Conservation (phyloP, 2,888 invertebrate species). For the Apodemia hepburni region DNA sequence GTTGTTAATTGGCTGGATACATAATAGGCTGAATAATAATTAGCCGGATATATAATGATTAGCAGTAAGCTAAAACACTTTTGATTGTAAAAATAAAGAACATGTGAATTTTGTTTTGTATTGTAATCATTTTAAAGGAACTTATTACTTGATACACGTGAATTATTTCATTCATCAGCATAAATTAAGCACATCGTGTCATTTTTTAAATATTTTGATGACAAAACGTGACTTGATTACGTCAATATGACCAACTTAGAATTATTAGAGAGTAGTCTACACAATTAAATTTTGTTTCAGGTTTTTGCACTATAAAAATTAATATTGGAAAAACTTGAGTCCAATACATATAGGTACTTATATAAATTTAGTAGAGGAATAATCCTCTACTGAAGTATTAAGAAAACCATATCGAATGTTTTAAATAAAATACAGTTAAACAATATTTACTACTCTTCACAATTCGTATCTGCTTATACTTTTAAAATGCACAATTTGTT, state of each 20-base stretch:
- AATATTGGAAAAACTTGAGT: no score
- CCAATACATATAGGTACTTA: no score
- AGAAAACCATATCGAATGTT: no score
- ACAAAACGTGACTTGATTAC: conserved; percentile 9
- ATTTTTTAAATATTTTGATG: neutral
- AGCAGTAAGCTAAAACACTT: neutral
- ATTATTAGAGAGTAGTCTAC: neutral
- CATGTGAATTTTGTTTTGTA: neutral
- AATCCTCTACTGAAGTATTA: no score
- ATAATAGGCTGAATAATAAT: neutral
- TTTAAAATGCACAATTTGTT: no score
- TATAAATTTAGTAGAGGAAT: no score
- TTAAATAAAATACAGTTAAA: no score
- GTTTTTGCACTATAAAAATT: neutral
- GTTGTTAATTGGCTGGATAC: no score
- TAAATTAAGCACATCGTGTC: neutral
- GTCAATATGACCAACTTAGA: neutral
- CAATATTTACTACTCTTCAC: no score
- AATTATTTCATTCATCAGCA: neutral
- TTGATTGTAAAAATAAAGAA: neutral
- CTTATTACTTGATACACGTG: neutral
- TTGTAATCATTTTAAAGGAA: neutral
- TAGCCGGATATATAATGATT: neutral
- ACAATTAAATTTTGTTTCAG: neutral
- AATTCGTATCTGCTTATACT: no score